Base-by-base conservation (phyloP, 2,888 invertebrate species). In the Nomada goodeniana region DNA sequence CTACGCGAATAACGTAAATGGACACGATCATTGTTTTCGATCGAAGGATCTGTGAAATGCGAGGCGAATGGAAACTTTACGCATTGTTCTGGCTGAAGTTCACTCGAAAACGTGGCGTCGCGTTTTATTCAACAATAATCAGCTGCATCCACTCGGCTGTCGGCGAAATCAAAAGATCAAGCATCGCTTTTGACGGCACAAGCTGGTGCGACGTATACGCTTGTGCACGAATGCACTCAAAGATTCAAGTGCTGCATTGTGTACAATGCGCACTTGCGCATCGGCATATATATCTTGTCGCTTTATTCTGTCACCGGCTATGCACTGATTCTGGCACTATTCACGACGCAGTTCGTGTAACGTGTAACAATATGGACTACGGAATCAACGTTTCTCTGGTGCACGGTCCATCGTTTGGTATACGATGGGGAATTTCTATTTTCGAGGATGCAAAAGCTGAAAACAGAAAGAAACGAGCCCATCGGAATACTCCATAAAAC, bases 231-330 rank as follows among this genome's bases (percentile, higher is more conserved):
- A 78, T 72, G 77, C 78, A 65, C 75, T 81, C 84, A 74, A 79
- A 84, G 82, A 70, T 80, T 86, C 73, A 86, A 86, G 84, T 77
- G 74, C 73, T 70, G 77, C 72, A 79, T 84, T 73, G 83, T 79
- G 78, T 70, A 82, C 79, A 73, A 82, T 76, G 76, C 74, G 55
- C 67, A 72, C 83, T 79, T 72, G 78, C 74, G 23, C 73, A 74
- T 83, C 82, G 52, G 36, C 69, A 50, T 59, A 65, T 65, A 29
- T 44, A 52, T 60, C 81, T 76, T 65, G 76, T 53, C 73, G 73
- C 78, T 82, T 72, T 75, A 76, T 71, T 75, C 74, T 61, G 78
- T 77, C 82, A 73, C 82, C 47, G 72, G 50, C 55, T 75, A 20
- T 60, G 60, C 74, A 55, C 76, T 36, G 75, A 75, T 75, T 82